A percentile compares a stretch with the other conserved stretches of the same genome.
phyloP scores from a whole-genome alignment of 2,888 invertebrate species.

The Parapristionchus giblindavisi region DNA sequence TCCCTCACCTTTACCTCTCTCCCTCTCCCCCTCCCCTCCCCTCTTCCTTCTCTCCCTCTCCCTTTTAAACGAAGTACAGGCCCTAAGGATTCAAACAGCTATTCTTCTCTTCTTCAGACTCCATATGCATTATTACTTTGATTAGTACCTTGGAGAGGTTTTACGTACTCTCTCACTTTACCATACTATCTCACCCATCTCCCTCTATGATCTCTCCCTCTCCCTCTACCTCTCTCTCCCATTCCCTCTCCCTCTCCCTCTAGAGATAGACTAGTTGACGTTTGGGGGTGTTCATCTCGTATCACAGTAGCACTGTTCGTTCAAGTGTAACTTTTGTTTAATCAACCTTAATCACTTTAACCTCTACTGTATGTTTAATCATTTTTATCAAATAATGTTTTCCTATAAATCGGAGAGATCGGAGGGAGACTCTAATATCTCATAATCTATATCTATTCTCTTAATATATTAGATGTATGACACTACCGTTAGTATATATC shows the following conservation, averaged over 20 bases:
- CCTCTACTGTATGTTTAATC: too few species aligned
- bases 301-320: constrained; percentile 6
- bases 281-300: background rate
- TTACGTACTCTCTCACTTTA: background rate
- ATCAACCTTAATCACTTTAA: too few species aligned
- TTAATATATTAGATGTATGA: background rate
- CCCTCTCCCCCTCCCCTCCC: background rate
- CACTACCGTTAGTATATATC: constrained; percentile 10
- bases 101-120: constrained; percentile 25
- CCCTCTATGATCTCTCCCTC: constrained; percentile 14
- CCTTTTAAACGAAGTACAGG: too few species aligned
- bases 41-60: background rate
- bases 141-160: too few species aligned
- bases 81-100: too few species aligned
- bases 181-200: background rate
- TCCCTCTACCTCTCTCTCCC: constrained; percentile 2
- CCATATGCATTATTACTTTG: too few species aligned
- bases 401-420: too few species aligned
- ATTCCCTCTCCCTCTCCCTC: constrained; percentile 1
- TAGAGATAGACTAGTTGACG: background rate
- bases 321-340: background rate
- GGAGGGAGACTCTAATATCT: too few species aligned
- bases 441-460: background rate
- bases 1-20: background rate
- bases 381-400: too few species aligned